Evolutionary conservation across 1,140 invertebrate species (phyloP), one percentile per base, ranked within the genome.

Genomic region (Zaprionus taronus): DNA sequence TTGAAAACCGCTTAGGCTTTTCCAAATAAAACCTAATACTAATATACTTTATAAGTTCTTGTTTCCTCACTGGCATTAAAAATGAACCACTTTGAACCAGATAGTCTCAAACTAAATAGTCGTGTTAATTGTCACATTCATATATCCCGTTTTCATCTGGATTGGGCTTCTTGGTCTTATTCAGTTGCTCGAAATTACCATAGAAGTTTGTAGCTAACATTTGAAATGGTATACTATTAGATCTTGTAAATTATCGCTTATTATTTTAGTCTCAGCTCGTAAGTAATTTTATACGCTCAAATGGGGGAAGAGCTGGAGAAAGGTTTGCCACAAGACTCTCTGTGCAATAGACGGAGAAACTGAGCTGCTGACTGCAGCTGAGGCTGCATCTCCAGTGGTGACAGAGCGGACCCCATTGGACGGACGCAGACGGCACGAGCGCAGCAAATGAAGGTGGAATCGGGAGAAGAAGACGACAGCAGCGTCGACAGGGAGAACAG

Each of bases 381-480:
- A 41, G 36, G 5, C 53, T 57, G 67, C 5, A 64, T 34, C 47
- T 31, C 9, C 31, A 11, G 20, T 20, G 20, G 20, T 31, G 38
- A 81, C 68, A 67, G 76, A 67, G 34, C 36, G 60, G 72, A 83
- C 66, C 28, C 38, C 31, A 24, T 41, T 28, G 71, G 70, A 79
- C 41, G 65, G 79, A 85, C 76, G 34, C 38, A 57, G 57, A 67
- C 75, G 85, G 84, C 84, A 89, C 84, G 84, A 87, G 84, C 85
- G 84, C 78, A 89, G 79, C 84, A 81, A 87, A 89, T 87, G 81
- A 90, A 74, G 72, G 69, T 76, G 84, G 78, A 81, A 83, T 64
- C 77, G 58, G 64, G 22, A 47, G 41, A 55, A 72, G 70, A 74
- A 49, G 44, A 57, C 57, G 74, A 77, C 72, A 57, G 74, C 73